Percentiles rank a stretch among this genome's conserved stretches.
Evolutionary conservation across 2,888 invertebrate genomes (phyloP).

Genomic region (Acanthosoma haemorrhoidale): DNA sequence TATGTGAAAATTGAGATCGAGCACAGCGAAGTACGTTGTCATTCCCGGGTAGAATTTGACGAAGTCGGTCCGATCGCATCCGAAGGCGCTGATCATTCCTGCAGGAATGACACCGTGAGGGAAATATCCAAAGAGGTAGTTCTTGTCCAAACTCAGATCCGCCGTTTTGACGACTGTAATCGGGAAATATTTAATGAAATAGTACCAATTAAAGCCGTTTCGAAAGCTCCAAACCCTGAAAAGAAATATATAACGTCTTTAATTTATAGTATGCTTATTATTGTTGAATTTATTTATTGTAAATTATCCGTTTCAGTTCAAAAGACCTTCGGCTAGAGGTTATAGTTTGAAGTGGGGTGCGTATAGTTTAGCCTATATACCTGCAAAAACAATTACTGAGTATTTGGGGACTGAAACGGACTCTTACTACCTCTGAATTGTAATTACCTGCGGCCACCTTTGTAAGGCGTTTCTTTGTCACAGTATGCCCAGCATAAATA

Average conservation of each 20-base stretch:
- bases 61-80: conserved; percentile 58
- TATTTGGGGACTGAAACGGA: too few relatives aligned
- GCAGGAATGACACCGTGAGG: conserved; percentile 86
- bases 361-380: too few relatives aligned
- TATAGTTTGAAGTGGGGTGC: too few relatives aligned
- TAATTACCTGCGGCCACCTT: conserved; percentile 44
- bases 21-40: conserved; percentile 57
- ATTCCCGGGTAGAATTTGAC: conserved; percentile 58
- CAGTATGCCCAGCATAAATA: conserved; percentile 63
- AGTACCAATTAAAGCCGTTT: conserved; percentile 63
- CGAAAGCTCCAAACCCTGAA: conserved; percentile 59
- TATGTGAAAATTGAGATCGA: conserved; percentile 65
- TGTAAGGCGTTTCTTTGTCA: conserved; percentile 57
- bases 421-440: too few relatives aligned
- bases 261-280: too few relatives aligned
- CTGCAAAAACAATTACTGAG: too few relatives aligned
- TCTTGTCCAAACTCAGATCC: conserved; percentile 70
- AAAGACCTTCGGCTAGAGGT: too few relatives aligned
- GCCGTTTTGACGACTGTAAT: conserved; percentile 72
- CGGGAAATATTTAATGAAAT: conserved; percentile 80
- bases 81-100: conserved; percentile 74
- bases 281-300: too few relatives aligned
- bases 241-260: too few relatives aligned
- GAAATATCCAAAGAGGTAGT: conserved; percentile 81
- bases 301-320: too few relatives aligned